A percentile compares a stretch with the other conserved stretches of the same genome.
Conservation (phyloP, 2,797 vertebrate genomes). For the Trematomus bernacchii region DNA sequence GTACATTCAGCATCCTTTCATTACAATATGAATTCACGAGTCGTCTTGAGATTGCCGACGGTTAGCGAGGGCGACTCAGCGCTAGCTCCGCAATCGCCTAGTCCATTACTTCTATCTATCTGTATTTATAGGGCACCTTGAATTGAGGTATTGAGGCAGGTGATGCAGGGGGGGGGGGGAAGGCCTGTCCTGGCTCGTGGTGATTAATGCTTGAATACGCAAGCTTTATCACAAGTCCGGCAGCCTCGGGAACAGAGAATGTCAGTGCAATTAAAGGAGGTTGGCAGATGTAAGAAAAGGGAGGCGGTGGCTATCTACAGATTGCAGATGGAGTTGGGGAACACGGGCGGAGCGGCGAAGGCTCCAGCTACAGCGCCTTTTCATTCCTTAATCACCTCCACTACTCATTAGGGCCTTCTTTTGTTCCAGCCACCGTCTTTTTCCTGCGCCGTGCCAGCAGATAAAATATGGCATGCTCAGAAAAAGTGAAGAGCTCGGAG, state of each 20-base stretch:
- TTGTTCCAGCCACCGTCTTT: constrained; percentile 71
- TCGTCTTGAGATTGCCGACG: constrained; percentile 46
- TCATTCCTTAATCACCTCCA: constrained; percentile 82
- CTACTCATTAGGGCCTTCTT: constrained; percentile 78
- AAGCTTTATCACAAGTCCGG: constrained; percentile 75
- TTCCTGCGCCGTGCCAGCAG: constrained; percentile 56
- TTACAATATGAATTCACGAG: constrained; percentile 64
- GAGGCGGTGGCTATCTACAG: constrained; percentile 69
- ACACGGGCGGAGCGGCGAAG: constrained; percentile 46
- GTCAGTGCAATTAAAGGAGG: constrained; percentile 74
- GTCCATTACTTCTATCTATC: constrained; percentile 69
- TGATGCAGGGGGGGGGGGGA: constrained; percentile 39
- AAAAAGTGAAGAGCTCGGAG: constrained; percentile 58
- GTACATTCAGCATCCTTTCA: constrained; percentile 59
- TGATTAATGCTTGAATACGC: constrained; percentile 75
- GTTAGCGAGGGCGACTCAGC: constrained; percentile 50
- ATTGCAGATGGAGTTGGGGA: constrained; percentile 69
- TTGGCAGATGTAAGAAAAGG: constrained; percentile 60
- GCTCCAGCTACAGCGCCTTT: constrained; percentile 65
- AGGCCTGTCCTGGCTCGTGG: constrained; percentile 45
- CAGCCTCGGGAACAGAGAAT: constrained; percentile 69
- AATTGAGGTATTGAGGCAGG: constrained; percentile 68
- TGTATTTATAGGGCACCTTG: constrained; percentile 70
- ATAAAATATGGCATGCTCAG: constrained; percentile 72
- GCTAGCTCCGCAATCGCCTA: constrained; percentile 43